Conservation (phyloP, 2,797 vertebrate species). For the Eulemur coronatus region DNA sequence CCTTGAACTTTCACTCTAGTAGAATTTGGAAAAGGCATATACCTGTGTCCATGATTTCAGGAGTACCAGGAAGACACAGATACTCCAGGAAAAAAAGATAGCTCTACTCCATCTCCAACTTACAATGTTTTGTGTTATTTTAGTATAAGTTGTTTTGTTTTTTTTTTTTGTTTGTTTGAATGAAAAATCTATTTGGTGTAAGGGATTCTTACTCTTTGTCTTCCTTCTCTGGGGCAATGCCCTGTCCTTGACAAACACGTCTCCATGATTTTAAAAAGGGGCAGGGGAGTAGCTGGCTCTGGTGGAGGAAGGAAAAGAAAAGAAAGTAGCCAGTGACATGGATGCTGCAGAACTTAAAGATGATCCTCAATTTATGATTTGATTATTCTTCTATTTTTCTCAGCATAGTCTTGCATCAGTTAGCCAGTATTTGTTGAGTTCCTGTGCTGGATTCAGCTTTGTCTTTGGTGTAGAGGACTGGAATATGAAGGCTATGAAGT, state of each 20-base stretch:
- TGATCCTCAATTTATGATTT: background rate
- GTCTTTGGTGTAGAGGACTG: background rate
- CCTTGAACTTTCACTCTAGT: background rate
- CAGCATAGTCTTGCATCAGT: background rate
- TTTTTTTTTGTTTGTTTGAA: background rate
- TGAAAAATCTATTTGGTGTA: background rate
- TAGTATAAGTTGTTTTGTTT: background rate
- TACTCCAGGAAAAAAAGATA: background rate
- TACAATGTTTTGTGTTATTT: background rate
- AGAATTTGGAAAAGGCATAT: background rate
- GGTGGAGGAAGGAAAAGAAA: background rate
- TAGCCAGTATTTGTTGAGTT: background rate
- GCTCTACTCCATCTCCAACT: background rate
- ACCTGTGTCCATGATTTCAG: background rate
- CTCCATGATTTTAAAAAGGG: background rate
- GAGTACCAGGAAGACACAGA: background rate
- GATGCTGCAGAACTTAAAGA: background rate
- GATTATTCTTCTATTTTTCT: background rate
- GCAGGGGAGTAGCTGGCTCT: background rate
- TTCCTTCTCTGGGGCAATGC: background rate
- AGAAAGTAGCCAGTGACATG: background rate
- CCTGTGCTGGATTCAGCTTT: background rate
- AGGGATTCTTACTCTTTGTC: background rate
- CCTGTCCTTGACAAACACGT: background rate
- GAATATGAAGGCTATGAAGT: background rate